Evolutionary conservation across 1,140 invertebrate genomes (phyloP).

Genomic region (Heliconius himera): DNA sequence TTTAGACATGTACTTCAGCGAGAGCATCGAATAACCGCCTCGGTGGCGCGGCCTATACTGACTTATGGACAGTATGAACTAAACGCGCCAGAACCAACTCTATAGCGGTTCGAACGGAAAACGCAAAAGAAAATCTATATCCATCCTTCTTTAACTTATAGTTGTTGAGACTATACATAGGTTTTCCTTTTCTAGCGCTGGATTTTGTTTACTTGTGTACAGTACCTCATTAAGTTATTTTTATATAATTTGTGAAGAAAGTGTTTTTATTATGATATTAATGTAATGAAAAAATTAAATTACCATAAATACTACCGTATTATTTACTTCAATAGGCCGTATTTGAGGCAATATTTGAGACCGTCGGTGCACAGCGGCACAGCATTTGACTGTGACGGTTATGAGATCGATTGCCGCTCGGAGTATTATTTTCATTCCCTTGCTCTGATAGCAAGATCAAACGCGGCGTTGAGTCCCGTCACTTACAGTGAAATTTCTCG

Average conservation of each 20-base stretch:
- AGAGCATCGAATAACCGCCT: conserved; percentile 51
- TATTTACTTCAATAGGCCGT: not conserved
- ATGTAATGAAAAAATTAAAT: not conserved
- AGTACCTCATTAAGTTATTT: not conserved
- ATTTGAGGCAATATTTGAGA: no score
- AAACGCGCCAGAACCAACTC: conserved; percentile 45
- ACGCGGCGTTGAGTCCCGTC: no score
- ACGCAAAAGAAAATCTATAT: conserved; percentile 48
- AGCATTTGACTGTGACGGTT: no score
- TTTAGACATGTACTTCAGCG: conserved; percentile 45
- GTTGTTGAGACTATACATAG: not conserved
- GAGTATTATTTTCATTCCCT: no score
- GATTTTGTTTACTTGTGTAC: conserved; percentile 17
- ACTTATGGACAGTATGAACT: conserved; percentile 59
- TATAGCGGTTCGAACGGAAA: conserved; percentile 45
- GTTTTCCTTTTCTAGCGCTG: conserved; percentile 37
- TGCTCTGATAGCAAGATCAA: no score
- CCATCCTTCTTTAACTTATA: conserved; percentile 37
- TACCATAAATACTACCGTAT: not conserved
- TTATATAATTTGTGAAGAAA: not conserved
- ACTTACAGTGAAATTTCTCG: no score
- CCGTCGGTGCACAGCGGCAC: no score
- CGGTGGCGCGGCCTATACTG: conserved; percentile 65
- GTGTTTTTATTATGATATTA: not conserved
- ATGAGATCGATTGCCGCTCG: no score